Percentiles rank a stretch among this genome's conserved stretches.
phyloP scores from a whole-genome alignment of 1,140 invertebrate genomes.

The Drosophila littoralis region DNA sequence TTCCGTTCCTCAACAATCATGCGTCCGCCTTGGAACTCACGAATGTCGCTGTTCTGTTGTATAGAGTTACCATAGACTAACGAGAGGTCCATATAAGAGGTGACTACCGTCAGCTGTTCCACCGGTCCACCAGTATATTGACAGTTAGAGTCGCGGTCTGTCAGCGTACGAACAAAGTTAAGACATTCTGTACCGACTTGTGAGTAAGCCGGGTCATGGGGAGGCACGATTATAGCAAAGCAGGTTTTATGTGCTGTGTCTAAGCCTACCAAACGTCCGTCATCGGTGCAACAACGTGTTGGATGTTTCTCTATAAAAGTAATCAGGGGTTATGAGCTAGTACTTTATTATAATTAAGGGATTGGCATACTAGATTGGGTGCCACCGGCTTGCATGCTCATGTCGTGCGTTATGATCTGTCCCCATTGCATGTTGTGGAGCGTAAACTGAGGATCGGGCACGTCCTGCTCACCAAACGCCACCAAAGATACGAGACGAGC shows the following conservation, averaged over 20 bases:
- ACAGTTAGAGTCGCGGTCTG: constrained; percentile 89
- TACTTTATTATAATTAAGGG: neutral
- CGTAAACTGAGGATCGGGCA: constrained; percentile 89
- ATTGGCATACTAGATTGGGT: constrained; percentile 89
- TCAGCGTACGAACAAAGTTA: constrained; percentile 93
- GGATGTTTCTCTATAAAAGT: constrained; percentile 86
- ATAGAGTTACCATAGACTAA: constrained; percentile 92
- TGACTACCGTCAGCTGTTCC: constrained; percentile 93
- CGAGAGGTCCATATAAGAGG: constrained; percentile 93
- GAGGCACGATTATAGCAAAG: constrained; percentile 93
- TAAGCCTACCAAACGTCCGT: constrained; percentile 86
- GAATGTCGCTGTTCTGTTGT: constrained; percentile 87
- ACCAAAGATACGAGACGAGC: constrained; percentile 89
- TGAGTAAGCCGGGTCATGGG: constrained; percentile 92
- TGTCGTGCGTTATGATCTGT: constrained; percentile 94
- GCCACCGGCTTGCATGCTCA: constrained; percentile 90
- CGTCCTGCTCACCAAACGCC: constrained; percentile 88
- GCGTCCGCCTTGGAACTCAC: constrained; percentile 88
- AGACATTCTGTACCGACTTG: constrained; percentile 90
- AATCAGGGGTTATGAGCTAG: neutral
- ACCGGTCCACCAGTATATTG: constrained; percentile 87
- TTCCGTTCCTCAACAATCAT: constrained; percentile 87
- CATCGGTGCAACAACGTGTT: constrained; percentile 89
- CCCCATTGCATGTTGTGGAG: constrained; percentile 94
- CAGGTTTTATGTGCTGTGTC: constrained; percentile 87